These are phyloP conservation scores for Thera britannica DNA, from an alignment of 2,888 invertebrate species.

Conservation along the genomic window DNA sequence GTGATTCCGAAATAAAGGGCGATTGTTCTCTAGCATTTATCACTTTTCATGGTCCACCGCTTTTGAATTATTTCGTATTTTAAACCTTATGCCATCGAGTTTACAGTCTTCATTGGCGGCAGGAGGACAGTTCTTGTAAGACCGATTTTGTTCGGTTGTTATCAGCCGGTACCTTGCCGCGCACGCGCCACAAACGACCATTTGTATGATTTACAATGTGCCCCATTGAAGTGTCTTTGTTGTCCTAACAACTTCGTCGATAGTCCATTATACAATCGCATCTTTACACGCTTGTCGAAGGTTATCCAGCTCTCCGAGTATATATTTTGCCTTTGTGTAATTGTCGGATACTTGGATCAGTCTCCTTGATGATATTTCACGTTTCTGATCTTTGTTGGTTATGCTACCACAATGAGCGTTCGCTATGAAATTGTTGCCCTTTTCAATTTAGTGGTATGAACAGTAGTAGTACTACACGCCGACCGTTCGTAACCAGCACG, in stretches of 20 bases:
- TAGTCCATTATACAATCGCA: constrained; percentile 68
- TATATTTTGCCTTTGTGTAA: constrained; percentile 32
- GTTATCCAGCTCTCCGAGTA: constrained; percentile 60
- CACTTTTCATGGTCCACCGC: constrained; percentile 53
- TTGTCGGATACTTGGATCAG: constrained; percentile 32
- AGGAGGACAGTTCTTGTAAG: constrained; percentile 45
- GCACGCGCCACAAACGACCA: constrained; percentile 77
- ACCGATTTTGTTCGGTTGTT: constrained; percentile 53
- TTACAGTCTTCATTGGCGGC: constrained; percentile 50
- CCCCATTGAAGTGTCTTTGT: constrained; percentile 72
- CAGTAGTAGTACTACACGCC: constrained; percentile 18
- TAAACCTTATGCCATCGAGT: constrained; percentile 45
- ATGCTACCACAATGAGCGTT: constrained; percentile 43
- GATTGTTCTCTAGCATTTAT: constrained; percentile 63
- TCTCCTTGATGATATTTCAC: constrained; percentile 65
- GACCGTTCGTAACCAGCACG: no score
- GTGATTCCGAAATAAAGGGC: constrained; percentile 63
- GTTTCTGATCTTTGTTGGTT: constrained; percentile 61
- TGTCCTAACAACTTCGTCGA: constrained; percentile 62
- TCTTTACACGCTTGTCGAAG: constrained; percentile 69
- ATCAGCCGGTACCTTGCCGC: constrained; percentile 61
- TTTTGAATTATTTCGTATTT: constrained; percentile 41
- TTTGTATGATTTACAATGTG: constrained; percentile 77
- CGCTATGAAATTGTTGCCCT: constrained; percentile 44
- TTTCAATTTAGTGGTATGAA: constrained; percentile 38